Conservation (phyloP, 2,113 vertebrate species). For the Sorex araneus region DNA sequence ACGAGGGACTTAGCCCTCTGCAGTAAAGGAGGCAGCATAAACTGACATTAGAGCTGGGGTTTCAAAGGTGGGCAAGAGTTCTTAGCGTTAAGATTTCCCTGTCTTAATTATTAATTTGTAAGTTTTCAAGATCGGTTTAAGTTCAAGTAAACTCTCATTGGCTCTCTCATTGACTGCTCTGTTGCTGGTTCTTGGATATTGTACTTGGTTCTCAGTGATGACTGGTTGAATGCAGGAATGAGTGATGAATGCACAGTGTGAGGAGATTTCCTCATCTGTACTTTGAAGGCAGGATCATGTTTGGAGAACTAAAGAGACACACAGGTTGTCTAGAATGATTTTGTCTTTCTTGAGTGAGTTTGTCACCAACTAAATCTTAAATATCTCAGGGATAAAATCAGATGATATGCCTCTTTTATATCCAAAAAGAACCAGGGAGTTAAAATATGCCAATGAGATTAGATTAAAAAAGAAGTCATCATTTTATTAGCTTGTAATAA, state of each 20-base stretch:
- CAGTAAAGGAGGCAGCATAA: not conserved
- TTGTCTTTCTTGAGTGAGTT: not conserved
- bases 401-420: not conserved
- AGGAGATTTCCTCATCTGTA: not conserved
- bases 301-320: not conserved
- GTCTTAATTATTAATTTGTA: not conserved
- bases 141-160: too few species aligned
- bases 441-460: not conserved
- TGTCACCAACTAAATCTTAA: not conserved
- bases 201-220: not conserved
- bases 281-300: not conserved
- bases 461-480: constrained; percentile 12
- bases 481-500: not conserved
- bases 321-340: not conserved
- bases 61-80: not conserved
- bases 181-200: not conserved
- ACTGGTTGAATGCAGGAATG: not conserved
- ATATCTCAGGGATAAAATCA: not conserved
- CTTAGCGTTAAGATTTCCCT: constrained; percentile 25
- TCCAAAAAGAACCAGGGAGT: not conserved
- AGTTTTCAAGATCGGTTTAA: not conserved
- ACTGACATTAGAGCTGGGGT: not conserved
- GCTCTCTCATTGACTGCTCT: not conserved
- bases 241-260: not conserved
- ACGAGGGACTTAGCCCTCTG: not conserved